Evolutionary conservation across 2,888 invertebrate species (phyloP).

Genomic region (Melinaea marsaeus): DNA sequence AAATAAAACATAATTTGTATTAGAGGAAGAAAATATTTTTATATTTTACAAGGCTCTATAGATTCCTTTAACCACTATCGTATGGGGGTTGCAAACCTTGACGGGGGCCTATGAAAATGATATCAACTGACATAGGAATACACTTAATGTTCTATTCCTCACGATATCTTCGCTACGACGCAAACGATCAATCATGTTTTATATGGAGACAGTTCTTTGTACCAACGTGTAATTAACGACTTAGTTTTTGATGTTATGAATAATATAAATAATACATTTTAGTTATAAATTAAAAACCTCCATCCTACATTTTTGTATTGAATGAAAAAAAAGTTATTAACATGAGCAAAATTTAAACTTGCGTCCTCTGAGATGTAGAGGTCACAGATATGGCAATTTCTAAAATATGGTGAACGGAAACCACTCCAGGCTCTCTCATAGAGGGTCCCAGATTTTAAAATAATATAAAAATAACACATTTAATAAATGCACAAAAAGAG

Average conservation of each 20-base stretch:
- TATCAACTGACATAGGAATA: conserved; percentile 72
- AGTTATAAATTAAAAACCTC: background rate
- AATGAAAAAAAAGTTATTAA: no score
- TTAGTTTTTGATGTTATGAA: background rate
- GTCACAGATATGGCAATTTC: no score
- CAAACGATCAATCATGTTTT: conserved; percentile 66
- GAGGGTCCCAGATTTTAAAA: no score
- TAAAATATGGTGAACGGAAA: no score
- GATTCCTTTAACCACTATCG: conserved; percentile 43
- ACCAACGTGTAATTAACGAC: conserved; percentile 51
- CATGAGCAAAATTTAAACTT: no score
- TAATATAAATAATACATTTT: conserved; percentile 1
- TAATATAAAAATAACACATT: no score
- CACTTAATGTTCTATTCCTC: conserved; percentile 68
- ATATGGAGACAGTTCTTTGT: conserved; percentile 48
- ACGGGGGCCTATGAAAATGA: conserved; percentile 70
- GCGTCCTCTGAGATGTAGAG: no score
- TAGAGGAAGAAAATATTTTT: background rate
- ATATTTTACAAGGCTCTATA: conserved; percentile 38
- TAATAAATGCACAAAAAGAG: no score
- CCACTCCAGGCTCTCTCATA: no score
- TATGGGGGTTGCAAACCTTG: conserved; percentile 61
- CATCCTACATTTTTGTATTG: no score
- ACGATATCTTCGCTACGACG: conserved; percentile 63
- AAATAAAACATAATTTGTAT: background rate